phyloP scores from a whole-genome alignment of 2,888 invertebrate genomes.

The Actias luna region DNA sequence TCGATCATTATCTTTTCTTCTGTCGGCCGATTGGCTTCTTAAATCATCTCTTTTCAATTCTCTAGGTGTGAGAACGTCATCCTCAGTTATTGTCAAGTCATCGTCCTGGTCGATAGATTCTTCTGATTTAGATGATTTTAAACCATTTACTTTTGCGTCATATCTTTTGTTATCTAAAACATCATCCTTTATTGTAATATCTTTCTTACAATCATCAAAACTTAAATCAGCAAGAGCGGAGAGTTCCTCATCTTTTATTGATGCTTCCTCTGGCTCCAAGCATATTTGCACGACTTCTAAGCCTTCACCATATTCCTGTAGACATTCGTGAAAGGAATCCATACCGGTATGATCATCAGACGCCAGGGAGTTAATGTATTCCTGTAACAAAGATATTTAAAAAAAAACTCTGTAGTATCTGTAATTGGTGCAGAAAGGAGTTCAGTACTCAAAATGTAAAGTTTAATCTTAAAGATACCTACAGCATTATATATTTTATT shows the following conservation, averaged over 20 bases:
- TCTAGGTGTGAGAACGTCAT: slow-evolving; percentile 67
- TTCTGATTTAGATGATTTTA: slow-evolving; percentile 68
- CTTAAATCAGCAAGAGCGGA: slow-evolving; percentile 73
- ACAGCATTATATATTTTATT: too few species aligned
- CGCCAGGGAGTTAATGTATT: slow-evolving; percentile 79
- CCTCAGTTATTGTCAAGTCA: slow-evolving; percentile 77
- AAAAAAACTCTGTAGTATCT: background rate
- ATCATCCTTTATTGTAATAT: slow-evolving; percentile 36
- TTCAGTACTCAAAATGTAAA: too few species aligned
- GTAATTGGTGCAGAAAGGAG: too few species aligned
- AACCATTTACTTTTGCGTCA: slow-evolving; percentile 54
- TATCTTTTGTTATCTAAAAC: slow-evolving; percentile 40
- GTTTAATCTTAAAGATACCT: too few species aligned
- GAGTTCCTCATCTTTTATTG: slow-evolving; percentile 76
- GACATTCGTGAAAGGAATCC: slow-evolving; percentile 84
- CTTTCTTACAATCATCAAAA: slow-evolving; percentile 64
- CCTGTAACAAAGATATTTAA: slow-evolving; percentile 49
- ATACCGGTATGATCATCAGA: slow-evolving; percentile 84
- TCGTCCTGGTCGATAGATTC: slow-evolving; percentile 73
- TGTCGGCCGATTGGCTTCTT: slow-evolving; percentile 59
- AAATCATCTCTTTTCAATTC: slow-evolving; percentile 51
- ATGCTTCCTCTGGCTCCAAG: slow-evolving; percentile 81
- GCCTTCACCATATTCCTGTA: slow-evolving; percentile 84
- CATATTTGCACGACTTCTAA: slow-evolving; percentile 84
- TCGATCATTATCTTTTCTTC: slow-evolving; percentile 47